Evolutionary conservation across 1,140 invertebrate species (phyloP).

Genomic region (Aradophagus sp.): DNA sequence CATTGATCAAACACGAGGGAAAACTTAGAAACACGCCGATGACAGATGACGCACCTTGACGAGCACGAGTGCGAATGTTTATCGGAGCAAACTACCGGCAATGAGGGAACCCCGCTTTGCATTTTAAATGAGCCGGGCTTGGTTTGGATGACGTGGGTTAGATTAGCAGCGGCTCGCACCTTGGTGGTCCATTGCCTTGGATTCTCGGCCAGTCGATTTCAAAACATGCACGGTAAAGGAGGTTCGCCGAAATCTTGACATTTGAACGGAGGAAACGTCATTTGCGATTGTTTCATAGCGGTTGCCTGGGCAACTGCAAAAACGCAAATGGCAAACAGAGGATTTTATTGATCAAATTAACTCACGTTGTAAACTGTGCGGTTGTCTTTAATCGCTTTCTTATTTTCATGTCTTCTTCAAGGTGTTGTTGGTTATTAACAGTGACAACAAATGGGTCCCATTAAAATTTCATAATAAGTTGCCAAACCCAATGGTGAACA

Average conservation of each 20-base stretch:
- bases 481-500: too few species aligned
- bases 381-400: too few species aligned
- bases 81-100: slow-evolving; percentile 68
- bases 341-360: slow-evolving; percentile 57
- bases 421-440: too few species aligned
- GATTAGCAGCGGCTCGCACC: too few species aligned
- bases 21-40: too few species aligned
- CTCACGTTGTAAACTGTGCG: too few species aligned
- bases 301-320: slow-evolving; percentile 47
- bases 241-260: slow-evolving; percentile 29
- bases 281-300: slow-evolving; percentile 37
- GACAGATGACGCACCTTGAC: slow-evolving; percentile 62
- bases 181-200: slow-evolving; percentile 14
- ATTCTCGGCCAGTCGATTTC: background rate
- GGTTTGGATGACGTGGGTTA: slow-evolving; percentile 27
- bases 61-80: slow-evolving; percentile 59
- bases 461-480: too few species aligned
- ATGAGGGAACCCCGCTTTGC: slow-evolving; percentile 70
- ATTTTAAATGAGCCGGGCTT: slow-evolving; percentile 61
- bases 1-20: background rate
- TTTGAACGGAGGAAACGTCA: slow-evolving; percentile 37
- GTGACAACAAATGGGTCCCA: too few species aligned
- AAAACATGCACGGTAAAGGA: slow-evolving; percentile 8
- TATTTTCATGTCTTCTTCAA: too few species aligned
- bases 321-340: slow-evolving; percentile 39